These are phyloP conservation scores for Phasia obesa DNA, from an alignment of 2,888 invertebrate species.

Conservation along the genomic window DNA sequence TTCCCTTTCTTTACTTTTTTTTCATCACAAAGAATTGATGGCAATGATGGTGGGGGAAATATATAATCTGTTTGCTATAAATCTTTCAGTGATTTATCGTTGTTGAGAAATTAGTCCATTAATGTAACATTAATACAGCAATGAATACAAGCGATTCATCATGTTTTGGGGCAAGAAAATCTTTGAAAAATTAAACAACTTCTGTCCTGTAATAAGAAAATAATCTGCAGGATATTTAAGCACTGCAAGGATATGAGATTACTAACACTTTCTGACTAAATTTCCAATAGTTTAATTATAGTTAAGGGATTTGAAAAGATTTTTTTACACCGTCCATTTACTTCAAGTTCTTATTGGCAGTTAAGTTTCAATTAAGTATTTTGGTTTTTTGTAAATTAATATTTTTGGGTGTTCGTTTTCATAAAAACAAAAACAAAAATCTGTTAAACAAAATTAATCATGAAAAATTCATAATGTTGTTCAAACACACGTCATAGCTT, in stretches of 20 bases:
- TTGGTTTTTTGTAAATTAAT: background rate
- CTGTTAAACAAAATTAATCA: constrained; percentile 65
- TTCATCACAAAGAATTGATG: background rate
- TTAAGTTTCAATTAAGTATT: constrained; percentile 4
- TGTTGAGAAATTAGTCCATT: constrained; percentile 50
- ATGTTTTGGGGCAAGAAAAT: constrained; percentile 23
- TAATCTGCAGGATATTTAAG: constrained; percentile 11
- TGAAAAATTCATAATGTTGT: constrained; percentile 67
- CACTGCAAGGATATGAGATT: background rate
- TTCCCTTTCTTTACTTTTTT: background rate
- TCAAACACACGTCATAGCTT: constrained; percentile 38
- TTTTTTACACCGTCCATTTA: background rate
- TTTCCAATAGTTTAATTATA: background rate
- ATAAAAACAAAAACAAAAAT: constrained; percentile 3
- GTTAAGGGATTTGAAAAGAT: constrained; percentile 21
- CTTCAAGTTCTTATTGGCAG: background rate
- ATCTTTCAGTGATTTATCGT: constrained; percentile 67
- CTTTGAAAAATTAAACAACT: background rate
- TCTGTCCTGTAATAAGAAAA: constrained; percentile 29
- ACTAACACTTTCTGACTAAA: constrained; percentile 26
- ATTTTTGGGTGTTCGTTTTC: background rate
- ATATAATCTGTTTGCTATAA: constrained; percentile 40
- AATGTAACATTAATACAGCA: constrained; percentile 65
- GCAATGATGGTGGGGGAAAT: background rate
- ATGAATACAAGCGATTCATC: constrained; percentile 64